phyloP scores from a whole-genome alignment of 2,113 vertebrate species.

The Paratilapia polleni region DNA sequence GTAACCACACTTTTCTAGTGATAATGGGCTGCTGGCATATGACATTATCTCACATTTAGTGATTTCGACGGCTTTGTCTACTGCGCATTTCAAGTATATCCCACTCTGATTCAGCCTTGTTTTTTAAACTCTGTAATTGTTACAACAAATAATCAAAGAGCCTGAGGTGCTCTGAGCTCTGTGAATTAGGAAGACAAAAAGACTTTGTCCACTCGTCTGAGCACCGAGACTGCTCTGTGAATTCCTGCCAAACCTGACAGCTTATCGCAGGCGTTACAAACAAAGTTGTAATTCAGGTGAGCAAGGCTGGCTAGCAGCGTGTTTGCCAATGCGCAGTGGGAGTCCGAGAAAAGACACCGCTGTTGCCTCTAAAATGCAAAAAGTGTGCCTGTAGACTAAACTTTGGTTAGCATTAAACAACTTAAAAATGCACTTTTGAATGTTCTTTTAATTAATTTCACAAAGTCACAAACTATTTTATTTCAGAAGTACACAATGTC shows the following conservation, averaged over 20 bases:
- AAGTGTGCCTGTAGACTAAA: background rate
- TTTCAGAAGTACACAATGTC: background rate
- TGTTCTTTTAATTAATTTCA: conserved; percentile 3
- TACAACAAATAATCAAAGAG: background rate
- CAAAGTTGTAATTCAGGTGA: conserved; percentile 16
- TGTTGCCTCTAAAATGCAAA: background rate
- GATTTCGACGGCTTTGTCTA: background rate
- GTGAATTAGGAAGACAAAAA: background rate
- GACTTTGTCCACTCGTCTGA: background rate
- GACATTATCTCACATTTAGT: background rate
- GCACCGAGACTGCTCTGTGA: background rate
- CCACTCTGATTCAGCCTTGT: background rate
- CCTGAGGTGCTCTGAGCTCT: background rate
- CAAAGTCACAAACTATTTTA: background rate
- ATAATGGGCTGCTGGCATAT: background rate
- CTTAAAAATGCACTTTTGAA: background rate
- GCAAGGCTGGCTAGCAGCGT: background rate
- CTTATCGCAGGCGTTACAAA: conserved; percentile 11
- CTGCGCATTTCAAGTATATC: background rate
- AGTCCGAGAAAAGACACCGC: background rate
- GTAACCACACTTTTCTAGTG: background rate
- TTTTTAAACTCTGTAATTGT: background rate
- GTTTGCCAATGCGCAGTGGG: background rate
- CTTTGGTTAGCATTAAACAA: background rate
- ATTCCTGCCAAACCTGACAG: conserved; percentile 8